These are phyloP conservation scores for Calycopis cecrops DNA, from an alignment of 1,140 invertebrate genomes.

Conservation along the genomic window DNA sequence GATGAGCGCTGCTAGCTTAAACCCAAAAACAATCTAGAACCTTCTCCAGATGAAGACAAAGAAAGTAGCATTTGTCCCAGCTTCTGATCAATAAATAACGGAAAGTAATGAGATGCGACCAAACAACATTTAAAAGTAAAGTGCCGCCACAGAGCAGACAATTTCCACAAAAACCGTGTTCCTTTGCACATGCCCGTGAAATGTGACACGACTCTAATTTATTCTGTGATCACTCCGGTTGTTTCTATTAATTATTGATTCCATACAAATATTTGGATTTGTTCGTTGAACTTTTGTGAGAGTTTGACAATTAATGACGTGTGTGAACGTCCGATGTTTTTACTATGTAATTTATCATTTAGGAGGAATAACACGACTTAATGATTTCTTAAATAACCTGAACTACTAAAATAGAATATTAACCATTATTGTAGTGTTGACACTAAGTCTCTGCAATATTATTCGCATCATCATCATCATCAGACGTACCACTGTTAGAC, in stretches of 20 bases:
- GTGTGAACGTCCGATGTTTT: neutral
- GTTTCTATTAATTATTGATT: conserved; percentile 42
- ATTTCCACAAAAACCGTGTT: conserved; percentile 45
- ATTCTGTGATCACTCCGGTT: conserved; percentile 42
- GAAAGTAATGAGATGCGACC: conserved; percentile 36
- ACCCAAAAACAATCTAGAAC: too few species aligned
- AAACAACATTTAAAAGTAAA: conserved; percentile 33
- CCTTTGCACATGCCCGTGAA: conserved; percentile 51
- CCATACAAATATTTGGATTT: conserved; percentile 45
- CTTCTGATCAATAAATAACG: conserved; percentile 21
- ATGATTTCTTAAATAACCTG: too few species aligned
- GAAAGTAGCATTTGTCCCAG: neutral
- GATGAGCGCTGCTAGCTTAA: too few species aligned
- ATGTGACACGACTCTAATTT: conserved; percentile 53
- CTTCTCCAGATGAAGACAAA: too few species aligned
- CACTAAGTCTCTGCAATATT: too few species aligned
- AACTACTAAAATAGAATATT: too few species aligned
- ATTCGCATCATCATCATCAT: too few species aligned
- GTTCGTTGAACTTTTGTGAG: conserved; percentile 38
- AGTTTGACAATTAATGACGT: conserved; percentile 5
- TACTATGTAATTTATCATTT: neutral
- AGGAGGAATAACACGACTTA: too few species aligned
- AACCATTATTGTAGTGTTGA: too few species aligned
- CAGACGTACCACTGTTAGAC: too few species aligned
- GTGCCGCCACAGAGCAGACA: conserved; percentile 27